phyloP scores from a whole-genome alignment of 2,113 vertebrate genomes.

The Pica pica region DNA sequence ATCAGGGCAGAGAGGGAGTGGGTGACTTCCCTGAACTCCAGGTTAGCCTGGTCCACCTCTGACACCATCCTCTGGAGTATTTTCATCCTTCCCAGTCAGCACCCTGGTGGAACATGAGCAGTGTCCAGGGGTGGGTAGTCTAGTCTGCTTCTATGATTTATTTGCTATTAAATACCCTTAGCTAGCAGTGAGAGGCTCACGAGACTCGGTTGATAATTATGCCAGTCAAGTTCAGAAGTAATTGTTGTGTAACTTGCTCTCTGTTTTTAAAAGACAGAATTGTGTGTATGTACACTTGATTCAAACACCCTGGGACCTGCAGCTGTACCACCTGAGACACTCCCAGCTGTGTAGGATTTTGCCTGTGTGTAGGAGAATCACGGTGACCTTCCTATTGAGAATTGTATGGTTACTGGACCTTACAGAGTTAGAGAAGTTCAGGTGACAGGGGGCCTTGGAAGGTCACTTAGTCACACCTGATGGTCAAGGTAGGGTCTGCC shows the following conservation, averaged over 20 bases:
- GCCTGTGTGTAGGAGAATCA: background rate
- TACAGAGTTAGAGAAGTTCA: background rate
- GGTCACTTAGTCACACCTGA: background rate
- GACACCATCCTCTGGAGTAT: background rate
- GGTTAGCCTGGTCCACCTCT: background rate
- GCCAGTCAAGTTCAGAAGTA: background rate
- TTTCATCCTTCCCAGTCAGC: background rate
- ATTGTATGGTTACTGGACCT: background rate
- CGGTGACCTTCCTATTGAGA: background rate
- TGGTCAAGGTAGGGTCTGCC: background rate
- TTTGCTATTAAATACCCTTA: slow-evolving; percentile 21
- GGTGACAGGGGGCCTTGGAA: background rate
- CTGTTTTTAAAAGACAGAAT: background rate
- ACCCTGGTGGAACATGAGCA: background rate
- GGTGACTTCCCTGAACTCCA: background rate
- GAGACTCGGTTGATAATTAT: background rate
- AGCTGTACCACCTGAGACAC: background rate
- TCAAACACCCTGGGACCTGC: background rate
- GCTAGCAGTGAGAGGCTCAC: background rate
- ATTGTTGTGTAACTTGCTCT: background rate
- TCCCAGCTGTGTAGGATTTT: background rate
- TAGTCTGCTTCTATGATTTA: background rate
- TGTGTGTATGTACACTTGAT: background rate
- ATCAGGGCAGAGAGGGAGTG: background rate
- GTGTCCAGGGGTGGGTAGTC: background rate